Conservation (phyloP, 2,888 invertebrate species). For the Andrena trimmerana region DNA sequence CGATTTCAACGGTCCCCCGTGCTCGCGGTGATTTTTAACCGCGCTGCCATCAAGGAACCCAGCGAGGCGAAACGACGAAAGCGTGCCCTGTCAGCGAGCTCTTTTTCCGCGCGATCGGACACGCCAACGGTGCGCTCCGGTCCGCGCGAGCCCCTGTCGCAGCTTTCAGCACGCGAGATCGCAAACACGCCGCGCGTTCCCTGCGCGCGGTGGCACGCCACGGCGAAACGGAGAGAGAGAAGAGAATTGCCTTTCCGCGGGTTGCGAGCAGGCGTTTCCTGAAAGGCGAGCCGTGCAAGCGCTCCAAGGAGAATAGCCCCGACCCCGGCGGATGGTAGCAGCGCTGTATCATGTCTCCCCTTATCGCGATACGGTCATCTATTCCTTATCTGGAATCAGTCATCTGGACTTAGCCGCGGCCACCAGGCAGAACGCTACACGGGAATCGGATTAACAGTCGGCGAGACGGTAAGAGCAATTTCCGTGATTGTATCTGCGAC, state of each 20-base stretch:
- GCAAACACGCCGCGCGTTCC: not conserved
- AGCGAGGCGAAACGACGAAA: not conserved
- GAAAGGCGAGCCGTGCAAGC: not conserved
- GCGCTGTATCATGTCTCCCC: conserved; percentile 36
- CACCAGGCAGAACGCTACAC: conserved; percentile 50
- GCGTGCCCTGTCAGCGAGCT: conserved; percentile 1
- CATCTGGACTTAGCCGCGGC: conserved; percentile 57
- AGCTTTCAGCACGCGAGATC: conserved; percentile 18
- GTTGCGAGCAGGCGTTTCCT: not conserved
- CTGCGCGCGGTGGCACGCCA: not conserved
- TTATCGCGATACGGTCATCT: conserved; percentile 62
- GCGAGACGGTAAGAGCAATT: conserved; percentile 76
- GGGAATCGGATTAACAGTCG: conserved; percentile 71
- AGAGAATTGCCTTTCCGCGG: conserved; percentile 4
- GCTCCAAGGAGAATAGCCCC: not conserved
- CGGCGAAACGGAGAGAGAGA: not conserved
- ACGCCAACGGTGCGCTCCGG: not conserved
- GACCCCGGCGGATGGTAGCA: conserved; percentile 17
- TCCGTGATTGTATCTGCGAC: conserved; percentile 69
- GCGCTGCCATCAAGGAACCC: not conserved
- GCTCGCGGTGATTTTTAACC: not conserved
- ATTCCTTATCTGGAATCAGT: conserved; percentile 68
- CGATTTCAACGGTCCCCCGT: not conserved
- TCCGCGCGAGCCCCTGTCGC: conserved; percentile 5
- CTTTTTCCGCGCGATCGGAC: not conserved